A percentile compares a stretch with the other conserved stretches of the same genome.
phyloP scores from a whole-genome alignment of 1,140 invertebrate genomes.

The Hycleus phaleratus region DNA sequence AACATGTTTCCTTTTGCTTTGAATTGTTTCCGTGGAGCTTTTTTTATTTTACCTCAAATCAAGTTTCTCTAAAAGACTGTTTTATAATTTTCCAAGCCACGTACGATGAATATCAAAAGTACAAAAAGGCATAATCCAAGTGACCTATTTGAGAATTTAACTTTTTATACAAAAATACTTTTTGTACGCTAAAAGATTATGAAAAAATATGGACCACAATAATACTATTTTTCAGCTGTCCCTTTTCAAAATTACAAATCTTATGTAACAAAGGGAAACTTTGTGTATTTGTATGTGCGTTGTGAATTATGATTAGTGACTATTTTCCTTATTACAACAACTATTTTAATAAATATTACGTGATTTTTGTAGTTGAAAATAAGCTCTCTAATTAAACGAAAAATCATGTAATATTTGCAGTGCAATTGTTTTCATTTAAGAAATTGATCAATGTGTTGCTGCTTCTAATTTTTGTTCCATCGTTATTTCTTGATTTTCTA shows the following conservation, averaged over 20 bases:
- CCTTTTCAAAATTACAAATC: neutral
- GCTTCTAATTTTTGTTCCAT: too few relatives aligned
- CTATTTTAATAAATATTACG: slow-evolving; percentile 1
- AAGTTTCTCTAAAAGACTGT: neutral
- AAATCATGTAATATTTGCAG: neutral
- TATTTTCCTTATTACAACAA: neutral
- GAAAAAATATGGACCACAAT: slow-evolving; percentile 1
- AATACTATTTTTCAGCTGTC: neutral
- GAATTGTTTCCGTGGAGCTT: neutral
- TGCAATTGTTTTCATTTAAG: too few relatives aligned
- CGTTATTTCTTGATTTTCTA: neutral
- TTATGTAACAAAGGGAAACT: neutral
- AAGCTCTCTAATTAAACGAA: slow-evolving; percentile 4
- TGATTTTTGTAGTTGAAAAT: neutral
- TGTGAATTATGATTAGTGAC: neutral
- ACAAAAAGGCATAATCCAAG: slow-evolving; percentile 21
- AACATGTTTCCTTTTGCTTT: too few relatives aligned
- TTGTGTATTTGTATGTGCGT: slow-evolving; percentile 2
- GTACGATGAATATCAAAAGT: slow-evolving; percentile 1
- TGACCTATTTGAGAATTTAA: slow-evolving; percentile 25
- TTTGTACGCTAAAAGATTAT: slow-evolving; percentile 10
- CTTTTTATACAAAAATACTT: slow-evolving; percentile 21
- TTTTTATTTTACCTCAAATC: neutral
- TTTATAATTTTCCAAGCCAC: neutral
- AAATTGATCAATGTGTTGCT: too few relatives aligned